Base-by-base conservation (phyloP, 2,797 vertebrate species). In the Apogon hyalosoma region DNA sequence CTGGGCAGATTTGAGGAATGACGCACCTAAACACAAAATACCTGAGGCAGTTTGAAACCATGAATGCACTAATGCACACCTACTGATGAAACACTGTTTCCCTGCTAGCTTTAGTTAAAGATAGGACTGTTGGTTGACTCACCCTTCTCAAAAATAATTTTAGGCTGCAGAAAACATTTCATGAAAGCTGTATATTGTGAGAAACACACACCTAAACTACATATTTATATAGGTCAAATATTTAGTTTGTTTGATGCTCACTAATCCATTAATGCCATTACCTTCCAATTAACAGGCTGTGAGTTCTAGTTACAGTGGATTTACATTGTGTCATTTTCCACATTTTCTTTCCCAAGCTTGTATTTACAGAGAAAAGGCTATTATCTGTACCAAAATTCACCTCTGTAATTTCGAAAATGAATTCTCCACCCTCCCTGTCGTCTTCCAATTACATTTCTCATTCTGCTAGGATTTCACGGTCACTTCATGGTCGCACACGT, bases 391-490 rank as follows among this genome's bases (percentile, higher is more conserved):
- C 73, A 79, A 87, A 83, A 77, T 73, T 88, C 85, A 85, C 83
- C 79, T 84, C 77, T 83, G 80, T 87, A 78, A 86, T 90, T 92
- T 88, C 14, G 18, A 76, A 85, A 91, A 91, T 88, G 78, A 89
- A 89, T 88, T 89, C 72, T 70, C 76, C 79, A 73, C 71, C 80
- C 79, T 87, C 67, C 54, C 78, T 76, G 63, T 87, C 77, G 31
- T 88, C 85, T 73, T 85, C 75, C 80, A 87, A 85, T 90, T 90
- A 88, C 74, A 84, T 79, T 89, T 92, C 86, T 90, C 87, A 90
- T 88, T 92, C 75, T 82, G 82, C 66, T 67, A 62, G 69, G 85
- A 89, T 92, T 92, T 92, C 88, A 91, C 78, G 86, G 84, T 88
- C 87, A 84, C 73, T 69, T 86, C 86, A 87, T 46, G 76, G 88